These are phyloP conservation scores for Eufriesea mexicana DNA, from an alignment of 1,140 invertebrate species.

Conservation along the genomic window DNA sequence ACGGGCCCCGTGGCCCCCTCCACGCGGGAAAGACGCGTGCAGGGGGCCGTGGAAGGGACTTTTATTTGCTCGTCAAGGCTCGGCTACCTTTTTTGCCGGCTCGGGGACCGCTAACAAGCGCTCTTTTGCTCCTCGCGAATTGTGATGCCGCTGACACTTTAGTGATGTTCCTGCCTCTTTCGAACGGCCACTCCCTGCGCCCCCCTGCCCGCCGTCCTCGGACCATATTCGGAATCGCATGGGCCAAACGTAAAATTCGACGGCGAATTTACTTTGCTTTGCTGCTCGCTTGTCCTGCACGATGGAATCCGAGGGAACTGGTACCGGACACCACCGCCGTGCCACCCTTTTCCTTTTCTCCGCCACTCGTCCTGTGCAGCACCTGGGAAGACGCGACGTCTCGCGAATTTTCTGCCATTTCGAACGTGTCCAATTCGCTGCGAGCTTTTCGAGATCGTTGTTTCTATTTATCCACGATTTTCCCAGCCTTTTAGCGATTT, in stretches of 20 bases:
- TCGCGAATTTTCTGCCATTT: not conserved
- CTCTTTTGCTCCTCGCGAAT: slow-evolving; percentile 75
- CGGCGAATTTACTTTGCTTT: slow-evolving; percentile 52
- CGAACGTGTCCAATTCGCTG: too few relatives aligned
- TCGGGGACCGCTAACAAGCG: slow-evolving; percentile 74
- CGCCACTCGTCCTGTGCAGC: too few relatives aligned
- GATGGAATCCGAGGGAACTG: slow-evolving; percentile 18
- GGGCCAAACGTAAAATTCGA: slow-evolving; percentile 61
- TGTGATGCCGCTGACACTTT: slow-evolving; percentile 79
- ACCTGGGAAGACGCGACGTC: not conserved
- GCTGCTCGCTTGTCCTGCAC: not conserved
- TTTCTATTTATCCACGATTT: too few relatives aligned
- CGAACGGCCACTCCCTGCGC: slow-evolving; percentile 37
- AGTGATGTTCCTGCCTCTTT: slow-evolving; percentile 75
- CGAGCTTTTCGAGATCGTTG: too few relatives aligned
- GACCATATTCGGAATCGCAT: slow-evolving; percentile 63
- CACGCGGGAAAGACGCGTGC: slow-evolving; percentile 55
- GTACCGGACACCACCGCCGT: not conserved
- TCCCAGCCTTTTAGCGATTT: too few relatives aligned
- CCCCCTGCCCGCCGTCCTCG: not conserved
- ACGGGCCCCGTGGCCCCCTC: slow-evolving; percentile 21
- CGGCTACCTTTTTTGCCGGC: slow-evolving; percentile 69
- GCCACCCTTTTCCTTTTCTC: not conserved
- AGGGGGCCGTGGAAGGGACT: slow-evolving; percentile 44
- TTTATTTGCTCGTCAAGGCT: slow-evolving; percentile 62